Evolutionary conservation across 1,140 invertebrate genomes (phyloP), one percentile per base, ranked within the genome.

Genomic region (Atopsyche davidsoni): DNA sequence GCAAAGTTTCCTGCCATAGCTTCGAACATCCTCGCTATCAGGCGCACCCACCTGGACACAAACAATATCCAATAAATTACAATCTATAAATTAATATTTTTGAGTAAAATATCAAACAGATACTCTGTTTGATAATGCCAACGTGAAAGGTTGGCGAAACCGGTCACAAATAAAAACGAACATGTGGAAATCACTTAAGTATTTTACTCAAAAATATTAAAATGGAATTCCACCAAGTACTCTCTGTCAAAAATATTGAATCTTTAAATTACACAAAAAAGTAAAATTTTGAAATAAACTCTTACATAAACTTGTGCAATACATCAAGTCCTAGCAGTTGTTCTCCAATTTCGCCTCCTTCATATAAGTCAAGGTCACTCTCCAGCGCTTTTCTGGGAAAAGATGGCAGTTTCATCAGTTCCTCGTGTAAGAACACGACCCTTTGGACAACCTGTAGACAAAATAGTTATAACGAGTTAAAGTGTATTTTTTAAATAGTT

Each of bases 1-100:
- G 93, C 94, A 64, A 98, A 98, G 63, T 98, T 97, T 11, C 91
- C 91, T 2, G 92, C 92, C 93, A 99, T 99, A 0, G 92, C 92
- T 72, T 95, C 92, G 66, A 99, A 99, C 93, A 99, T 96, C 38
- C 92, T 80, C 0, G 89, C 86, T 58, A 99, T 95, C 16, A 99
- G 72, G 55, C 93, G 86, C 1, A 96, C 90, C 96, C 96, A 99
- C 72, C 72, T 74, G 48, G 25, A 58, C 35, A 21, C 10, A 23
- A 14, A 24, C 14, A 43, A 9, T 11, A 43, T 43, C 7, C 14
- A 14, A 6, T 13, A 6, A 39, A 39, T 18, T 38, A n/a, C n/a
- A 38, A 38, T 9, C 16, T 38, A 38, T 38, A 38, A 7, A 38
- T 7, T 38, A 38, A 13, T 38, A 9, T 38, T 38, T 7, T 38